These are phyloP conservation scores for Chloropsis cyanopogon DNA, from an alignment of 2,113 vertebrate genomes.

Conservation along the genomic window DNA sequence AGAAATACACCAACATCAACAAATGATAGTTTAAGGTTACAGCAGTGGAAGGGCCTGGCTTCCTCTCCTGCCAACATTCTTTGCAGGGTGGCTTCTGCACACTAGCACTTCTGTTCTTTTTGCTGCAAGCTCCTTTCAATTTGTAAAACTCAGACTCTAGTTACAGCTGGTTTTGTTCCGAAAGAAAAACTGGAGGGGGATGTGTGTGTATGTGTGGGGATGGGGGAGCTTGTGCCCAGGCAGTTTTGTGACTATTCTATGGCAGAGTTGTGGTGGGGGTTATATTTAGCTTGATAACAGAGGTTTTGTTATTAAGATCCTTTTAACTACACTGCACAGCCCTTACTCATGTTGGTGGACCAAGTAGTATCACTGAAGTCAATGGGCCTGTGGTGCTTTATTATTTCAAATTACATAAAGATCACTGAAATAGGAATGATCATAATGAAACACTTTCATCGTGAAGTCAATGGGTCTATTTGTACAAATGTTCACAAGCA, in stretches of 20 bases:
- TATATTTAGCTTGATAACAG: slow-evolving; percentile 50
- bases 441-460: slow-evolving; percentile 41
- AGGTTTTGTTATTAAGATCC: slow-evolving; percentile 33
- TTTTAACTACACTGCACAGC: slow-evolving; percentile 22
- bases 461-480: slow-evolving; percentile 39
- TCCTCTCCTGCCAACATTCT: slow-evolving; percentile 60
- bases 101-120: slow-evolving; percentile 62
- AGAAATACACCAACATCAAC: slow-evolving; percentile 45
- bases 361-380: slow-evolving; percentile 25
- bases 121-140: slow-evolving; percentile 24
- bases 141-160: slow-evolving; percentile 56
- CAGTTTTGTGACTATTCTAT: neutral
- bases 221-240: neutral
- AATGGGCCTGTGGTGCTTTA: slow-evolving; percentile 28
- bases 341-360: slow-evolving; percentile 32
- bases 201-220: neutral
- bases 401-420: slow-evolving; percentile 45
- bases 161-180: slow-evolving; percentile 56
- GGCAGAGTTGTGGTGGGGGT: neutral
- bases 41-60: slow-evolving; percentile 48
- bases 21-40: slow-evolving; percentile 63
- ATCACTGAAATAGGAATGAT: slow-evolving; percentile 41
- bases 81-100: slow-evolving; percentile 49
- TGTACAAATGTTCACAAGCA: slow-evolving; percentile 38
- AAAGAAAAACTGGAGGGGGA: slow-evolving; percentile 33